A percentile compares a stretch with the other conserved stretches of the same genome.
These are phyloP conservation scores for Nipponia nippon DNA, from an alignment of 2,113 vertebrate species.

Conservation along the genomic window DNA sequence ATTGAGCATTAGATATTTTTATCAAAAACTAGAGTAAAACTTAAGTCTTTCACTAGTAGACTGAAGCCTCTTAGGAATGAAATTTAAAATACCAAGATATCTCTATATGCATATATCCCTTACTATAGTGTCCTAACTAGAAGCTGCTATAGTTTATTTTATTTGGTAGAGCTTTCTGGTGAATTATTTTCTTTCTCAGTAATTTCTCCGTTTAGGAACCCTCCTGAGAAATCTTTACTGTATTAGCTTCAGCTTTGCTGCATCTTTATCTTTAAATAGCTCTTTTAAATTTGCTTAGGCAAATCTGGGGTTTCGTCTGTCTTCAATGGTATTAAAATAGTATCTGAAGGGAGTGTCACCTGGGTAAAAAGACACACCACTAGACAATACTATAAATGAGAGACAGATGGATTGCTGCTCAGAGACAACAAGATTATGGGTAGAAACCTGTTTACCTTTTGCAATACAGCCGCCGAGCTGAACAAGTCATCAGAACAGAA, in stretches of 20 bases:
- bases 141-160: constrained; percentile 22
- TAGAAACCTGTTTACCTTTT: constrained; percentile 51
- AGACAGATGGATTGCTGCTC: constrained; percentile 55
- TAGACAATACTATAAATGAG: neutral
- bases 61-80: constrained; percentile 3
- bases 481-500: constrained; percentile 14
- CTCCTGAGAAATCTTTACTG: constrained; percentile 31
- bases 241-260: constrained; percentile 49
- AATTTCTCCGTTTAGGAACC: constrained; percentile 6
- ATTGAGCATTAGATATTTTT: constrained; percentile 18
- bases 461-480: neutral
- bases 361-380: constrained; percentile 18
- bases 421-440: constrained; percentile 17
- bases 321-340: constrained; percentile 34
- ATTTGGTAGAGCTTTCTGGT: constrained; percentile 6
- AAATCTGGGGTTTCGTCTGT: constrained; percentile 36
- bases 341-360: constrained; percentile 16
- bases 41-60: neutral
- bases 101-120: neutral
- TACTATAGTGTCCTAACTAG: neutral
- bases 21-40: neutral
- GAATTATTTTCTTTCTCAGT: constrained; percentile 40
- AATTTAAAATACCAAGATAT: neutral
- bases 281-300: constrained; percentile 46
- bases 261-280: constrained; percentile 47